phyloP scores from a whole-genome alignment of 2,113 vertebrate genomes.

The Cariama cristata region DNA sequence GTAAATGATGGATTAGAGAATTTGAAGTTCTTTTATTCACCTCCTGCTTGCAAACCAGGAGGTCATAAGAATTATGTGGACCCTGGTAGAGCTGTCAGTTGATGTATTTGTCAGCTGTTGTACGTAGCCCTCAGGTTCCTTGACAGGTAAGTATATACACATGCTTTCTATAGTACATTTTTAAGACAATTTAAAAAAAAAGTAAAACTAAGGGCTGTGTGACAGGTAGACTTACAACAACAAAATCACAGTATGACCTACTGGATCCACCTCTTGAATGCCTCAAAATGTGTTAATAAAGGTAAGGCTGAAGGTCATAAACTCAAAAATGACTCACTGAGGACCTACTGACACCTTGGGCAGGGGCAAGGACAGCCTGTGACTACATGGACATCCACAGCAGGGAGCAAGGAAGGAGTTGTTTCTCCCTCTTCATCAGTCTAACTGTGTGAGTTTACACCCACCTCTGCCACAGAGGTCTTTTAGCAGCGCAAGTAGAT shows the following conservation, averaged over 20 bases:
- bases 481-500: background rate
- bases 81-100: background rate
- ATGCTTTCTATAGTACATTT: background rate
- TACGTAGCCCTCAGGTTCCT: background rate
- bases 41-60: background rate
- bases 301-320: background rate
- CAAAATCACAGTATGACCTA: background rate
- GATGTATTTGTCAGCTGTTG: background rate
- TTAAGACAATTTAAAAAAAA: background rate
- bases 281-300: background rate
- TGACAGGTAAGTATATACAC: background rate
- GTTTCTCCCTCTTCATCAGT: background rate
- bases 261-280: background rate
- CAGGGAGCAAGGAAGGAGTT: fast-evolving
- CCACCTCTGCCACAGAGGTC: background rate
- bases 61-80: background rate
- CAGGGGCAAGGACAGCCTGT: background rate
- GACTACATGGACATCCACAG: background rate
- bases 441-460: background rate
- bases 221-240: background rate
- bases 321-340: background rate
- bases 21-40: background rate
- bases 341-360: background rate
- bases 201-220: background rate
- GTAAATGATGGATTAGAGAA: background rate